Percentiles rank a stretch among this genome's conserved stretches.
Evolutionary conservation across 2,113 vertebrate genomes (phyloP).

Genomic region (Sturnira hondurensis): DNA sequence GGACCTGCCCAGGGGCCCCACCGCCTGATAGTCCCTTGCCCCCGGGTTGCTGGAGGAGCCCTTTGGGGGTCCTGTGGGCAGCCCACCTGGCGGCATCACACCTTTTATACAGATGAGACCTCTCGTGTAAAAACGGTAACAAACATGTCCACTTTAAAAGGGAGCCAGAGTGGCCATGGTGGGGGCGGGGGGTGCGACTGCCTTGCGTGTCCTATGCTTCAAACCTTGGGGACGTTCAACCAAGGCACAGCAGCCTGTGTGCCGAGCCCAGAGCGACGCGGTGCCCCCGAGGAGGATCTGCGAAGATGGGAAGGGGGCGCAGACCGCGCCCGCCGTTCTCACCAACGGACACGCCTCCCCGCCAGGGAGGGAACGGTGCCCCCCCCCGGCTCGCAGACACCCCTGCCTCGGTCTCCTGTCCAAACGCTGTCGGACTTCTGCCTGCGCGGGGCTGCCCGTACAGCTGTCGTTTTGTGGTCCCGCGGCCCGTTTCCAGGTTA

Average conservation of each 20-base stretch:
- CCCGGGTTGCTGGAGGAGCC: neutral
- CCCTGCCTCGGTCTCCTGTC: neutral
- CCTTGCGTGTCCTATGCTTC: neutral
- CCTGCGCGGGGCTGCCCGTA: neutral
- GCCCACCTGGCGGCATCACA: fast-evolving
- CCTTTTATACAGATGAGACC: neutral
- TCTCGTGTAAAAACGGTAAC: no score
- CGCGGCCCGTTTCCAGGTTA: fast-evolving
- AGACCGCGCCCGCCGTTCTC: fast-evolving
- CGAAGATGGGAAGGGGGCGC: neutral
- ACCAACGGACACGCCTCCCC: neutral
- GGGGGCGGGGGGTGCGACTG: fast-evolving
- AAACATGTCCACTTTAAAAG: neutral
- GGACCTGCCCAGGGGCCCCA: neutral
- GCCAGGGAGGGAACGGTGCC: neutral
- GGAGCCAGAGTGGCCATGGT: neutral
- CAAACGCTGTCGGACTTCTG: neutral
- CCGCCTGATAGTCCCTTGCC: neutral
- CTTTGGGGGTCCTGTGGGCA: neutral
- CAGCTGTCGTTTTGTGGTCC: neutral
- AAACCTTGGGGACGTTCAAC: neutral
- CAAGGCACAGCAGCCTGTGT: neutral
- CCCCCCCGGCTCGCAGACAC: neutral
- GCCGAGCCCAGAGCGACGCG: neutral
- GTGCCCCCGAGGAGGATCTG: neutral